Percentiles rank a stretch among this genome's conserved stretches.
Conservation (phyloP, 1,140 invertebrate species). For the Caenorhabditis tropicalis region DNA sequence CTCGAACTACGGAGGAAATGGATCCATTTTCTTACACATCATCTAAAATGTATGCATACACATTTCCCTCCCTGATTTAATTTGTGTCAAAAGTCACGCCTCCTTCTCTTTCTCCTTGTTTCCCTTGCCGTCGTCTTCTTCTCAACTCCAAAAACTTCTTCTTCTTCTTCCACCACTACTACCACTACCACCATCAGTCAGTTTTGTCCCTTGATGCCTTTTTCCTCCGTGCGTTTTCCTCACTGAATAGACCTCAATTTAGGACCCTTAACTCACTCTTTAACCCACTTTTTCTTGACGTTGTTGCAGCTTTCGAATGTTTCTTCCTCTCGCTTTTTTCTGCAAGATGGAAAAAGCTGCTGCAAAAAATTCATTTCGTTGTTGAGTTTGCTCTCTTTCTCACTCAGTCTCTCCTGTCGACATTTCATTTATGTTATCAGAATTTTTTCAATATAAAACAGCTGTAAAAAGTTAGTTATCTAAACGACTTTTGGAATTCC, state of each 20-base stretch:
- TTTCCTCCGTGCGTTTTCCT: not conserved
- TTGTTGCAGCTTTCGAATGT: not conserved
- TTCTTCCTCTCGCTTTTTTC: not conserved
- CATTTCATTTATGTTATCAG: too few relatives aligned
- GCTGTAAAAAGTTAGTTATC: too few relatives aligned
- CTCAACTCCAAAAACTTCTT: not conserved
- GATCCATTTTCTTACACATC: not conserved
- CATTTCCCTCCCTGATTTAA: constrained; percentile 33
- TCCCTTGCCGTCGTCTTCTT: not conserved
- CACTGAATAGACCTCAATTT: constrained; percentile 26
- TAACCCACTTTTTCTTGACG: not conserved
- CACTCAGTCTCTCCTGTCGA: too few relatives aligned
- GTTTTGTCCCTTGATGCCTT: not conserved
- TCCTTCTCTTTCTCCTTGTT: not conserved
- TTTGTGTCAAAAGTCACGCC: constrained; percentile 37
- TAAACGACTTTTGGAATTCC: too few relatives aligned
- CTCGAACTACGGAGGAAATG: not conserved
- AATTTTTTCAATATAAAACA: too few relatives aligned
- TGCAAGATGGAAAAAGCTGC: not conserved
- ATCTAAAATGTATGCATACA: not conserved
- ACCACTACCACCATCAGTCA: not conserved
- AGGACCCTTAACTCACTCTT: not conserved
- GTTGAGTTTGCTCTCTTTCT: too few relatives aligned
- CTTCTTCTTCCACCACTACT: not conserved
- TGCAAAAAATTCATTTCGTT: too few relatives aligned